Evolutionary conservation across 2,113 vertebrate genomes (phyloP).

Genomic region (Cyrtonyx montezumae): DNA sequence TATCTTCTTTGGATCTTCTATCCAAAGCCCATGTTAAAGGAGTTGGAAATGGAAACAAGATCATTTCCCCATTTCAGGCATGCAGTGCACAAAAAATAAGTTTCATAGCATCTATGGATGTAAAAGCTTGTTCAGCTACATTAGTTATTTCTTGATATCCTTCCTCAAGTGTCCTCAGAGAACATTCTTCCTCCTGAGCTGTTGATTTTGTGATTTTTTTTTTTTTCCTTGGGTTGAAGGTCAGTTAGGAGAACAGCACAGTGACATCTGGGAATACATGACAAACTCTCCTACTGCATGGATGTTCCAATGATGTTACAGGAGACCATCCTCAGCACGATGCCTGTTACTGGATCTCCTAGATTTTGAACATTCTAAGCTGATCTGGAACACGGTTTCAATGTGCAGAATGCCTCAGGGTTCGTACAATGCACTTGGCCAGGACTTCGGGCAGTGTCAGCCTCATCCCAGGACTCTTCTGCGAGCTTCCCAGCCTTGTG

Average conservation of each 20-base stretch:
- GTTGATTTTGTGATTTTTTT: background rate
- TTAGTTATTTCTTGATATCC: background rate
- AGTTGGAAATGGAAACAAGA: background rate
- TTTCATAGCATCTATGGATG: background rate
- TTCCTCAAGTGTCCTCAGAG: background rate
- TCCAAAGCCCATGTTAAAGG: background rate
- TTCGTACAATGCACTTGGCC: constrained; percentile 9
- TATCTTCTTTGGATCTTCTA: no score
- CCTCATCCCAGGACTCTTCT: background rate
- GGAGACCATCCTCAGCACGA: background rate
- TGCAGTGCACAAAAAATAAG: background rate
- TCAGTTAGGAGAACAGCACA: background rate
- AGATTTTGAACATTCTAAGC: background rate
- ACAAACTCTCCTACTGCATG: background rate
- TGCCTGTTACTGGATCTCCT: background rate
- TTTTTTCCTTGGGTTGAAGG: background rate
- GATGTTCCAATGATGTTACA: background rate
- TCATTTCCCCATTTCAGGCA: background rate
- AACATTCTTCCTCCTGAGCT: background rate
- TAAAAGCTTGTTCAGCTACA: background rate
- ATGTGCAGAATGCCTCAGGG: background rate
- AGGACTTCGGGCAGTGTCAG: background rate
- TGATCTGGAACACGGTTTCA: background rate
- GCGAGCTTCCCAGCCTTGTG: constrained; percentile 13
- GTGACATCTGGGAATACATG: background rate